Evolutionary conservation across 2,797 vertebrate genomes (phyloP).

Genomic region (Smutsia gigantea): DNA sequence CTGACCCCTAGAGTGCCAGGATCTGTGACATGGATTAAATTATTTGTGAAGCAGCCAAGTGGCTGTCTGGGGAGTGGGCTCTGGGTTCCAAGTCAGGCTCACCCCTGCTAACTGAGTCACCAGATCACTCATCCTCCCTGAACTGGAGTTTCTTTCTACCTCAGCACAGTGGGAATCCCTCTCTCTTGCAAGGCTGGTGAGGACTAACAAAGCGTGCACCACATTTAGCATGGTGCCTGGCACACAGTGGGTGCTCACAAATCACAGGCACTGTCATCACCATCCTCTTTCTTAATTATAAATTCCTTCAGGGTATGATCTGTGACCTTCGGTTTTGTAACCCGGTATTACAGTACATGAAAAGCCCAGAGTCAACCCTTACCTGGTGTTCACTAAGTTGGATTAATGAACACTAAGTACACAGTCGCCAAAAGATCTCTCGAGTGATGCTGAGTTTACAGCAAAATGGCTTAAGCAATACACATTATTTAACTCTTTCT

Average conservation of each 20-base stretch:
- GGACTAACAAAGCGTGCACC: not conserved
- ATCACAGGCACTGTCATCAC: accelerated
- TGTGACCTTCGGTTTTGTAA: not conserved
- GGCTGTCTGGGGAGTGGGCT: accelerated
- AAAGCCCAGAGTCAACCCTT: not conserved
- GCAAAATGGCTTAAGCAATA: accelerated
- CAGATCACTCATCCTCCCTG: no score
- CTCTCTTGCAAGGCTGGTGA: not conserved
- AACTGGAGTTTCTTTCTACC: not conserved
- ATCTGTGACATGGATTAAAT: not conserved
- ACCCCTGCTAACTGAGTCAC: not conserved
- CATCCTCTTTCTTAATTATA: not conserved
- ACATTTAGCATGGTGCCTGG: accelerated
- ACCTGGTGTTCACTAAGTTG: accelerated
- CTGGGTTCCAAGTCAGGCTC: not conserved
- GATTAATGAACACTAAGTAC: not conserved
- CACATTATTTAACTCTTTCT: not conserved
- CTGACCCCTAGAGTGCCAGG: accelerated
- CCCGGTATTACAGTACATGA: not conserved
- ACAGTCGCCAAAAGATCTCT: not conserved
- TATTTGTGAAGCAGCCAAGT: not conserved
- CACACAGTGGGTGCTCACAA: not conserved
- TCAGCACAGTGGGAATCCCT: not conserved
- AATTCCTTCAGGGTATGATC: not conserved
- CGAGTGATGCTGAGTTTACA: accelerated